Conservation (phyloP, 2,113 vertebrate genomes). For the Dendrocopos noguchii region DNA sequence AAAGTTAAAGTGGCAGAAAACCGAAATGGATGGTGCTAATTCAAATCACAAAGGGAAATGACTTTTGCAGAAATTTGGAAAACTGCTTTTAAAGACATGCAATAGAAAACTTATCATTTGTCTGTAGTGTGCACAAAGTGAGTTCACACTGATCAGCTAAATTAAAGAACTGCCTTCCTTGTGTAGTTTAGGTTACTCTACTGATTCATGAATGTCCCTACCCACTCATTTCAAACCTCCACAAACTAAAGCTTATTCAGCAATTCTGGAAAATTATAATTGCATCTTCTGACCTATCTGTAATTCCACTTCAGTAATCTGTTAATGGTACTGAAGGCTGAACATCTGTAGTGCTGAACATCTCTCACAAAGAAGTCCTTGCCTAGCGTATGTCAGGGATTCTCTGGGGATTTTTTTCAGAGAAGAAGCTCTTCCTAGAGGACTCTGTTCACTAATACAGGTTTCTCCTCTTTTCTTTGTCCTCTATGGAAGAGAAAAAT, state of each 20-base stretch:
- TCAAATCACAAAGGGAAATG: not conserved
- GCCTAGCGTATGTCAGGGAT: not conserved
- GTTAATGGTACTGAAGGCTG: not conserved
- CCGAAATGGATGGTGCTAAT: not conserved
- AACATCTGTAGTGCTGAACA: not conserved
- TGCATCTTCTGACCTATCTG: not conserved
- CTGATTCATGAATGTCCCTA: not conserved
- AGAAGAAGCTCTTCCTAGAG: not conserved
- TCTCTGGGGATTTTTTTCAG: not conserved
- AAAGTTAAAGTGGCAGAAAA: not conserved
- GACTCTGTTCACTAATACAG: not conserved
- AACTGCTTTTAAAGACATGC: not conserved
- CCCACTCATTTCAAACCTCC: not conserved
- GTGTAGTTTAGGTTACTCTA: not conserved
- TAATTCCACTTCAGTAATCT: not conserved
- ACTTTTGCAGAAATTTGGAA: not conserved
- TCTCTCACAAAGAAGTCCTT: not conserved
- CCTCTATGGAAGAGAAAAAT: not conserved
- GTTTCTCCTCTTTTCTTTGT: not conserved
- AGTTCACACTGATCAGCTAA: not conserved
- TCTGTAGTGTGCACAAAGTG: not conserved
- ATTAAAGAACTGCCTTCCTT: not conserved
- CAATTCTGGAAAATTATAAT: not conserved
- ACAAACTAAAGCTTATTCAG: not conserved
- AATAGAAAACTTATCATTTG: not conserved